Conservation (phyloP, 2,797 vertebrate species). For the Scomberomorus guttatus region DNA sequence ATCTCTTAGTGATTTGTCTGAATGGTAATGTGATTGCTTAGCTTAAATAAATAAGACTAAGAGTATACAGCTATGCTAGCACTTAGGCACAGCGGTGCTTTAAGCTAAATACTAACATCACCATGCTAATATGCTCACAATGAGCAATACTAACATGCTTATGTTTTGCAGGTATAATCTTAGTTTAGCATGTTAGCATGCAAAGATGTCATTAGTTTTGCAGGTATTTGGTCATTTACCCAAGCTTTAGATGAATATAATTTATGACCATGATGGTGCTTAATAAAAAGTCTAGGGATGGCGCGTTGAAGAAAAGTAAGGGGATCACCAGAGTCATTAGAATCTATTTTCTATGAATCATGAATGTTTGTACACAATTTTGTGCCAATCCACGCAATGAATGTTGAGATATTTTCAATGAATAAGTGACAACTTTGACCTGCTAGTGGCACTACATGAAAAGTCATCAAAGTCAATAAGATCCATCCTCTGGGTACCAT, state of each 20-base stretch:
- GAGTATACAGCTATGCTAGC: not conserved
- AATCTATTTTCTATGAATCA: not conserved
- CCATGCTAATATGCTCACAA: not conserved
- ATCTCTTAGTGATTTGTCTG: not conserved
- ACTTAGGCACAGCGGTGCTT: not conserved
- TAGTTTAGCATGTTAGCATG: no score
- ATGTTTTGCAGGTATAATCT: not conserved
- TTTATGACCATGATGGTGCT: not conserved
- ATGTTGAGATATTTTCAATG: conserved; percentile 3
- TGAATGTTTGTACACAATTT: not conserved
- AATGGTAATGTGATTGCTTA: not conserved
- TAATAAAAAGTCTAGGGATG: not conserved
- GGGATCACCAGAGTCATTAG: not conserved
- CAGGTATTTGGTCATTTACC: not conserved
- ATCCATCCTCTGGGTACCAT: conserved; percentile 5
- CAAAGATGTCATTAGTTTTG: not conserved
- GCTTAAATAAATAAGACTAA: no score
- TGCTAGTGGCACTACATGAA: not conserved
- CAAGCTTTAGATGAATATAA: no score
- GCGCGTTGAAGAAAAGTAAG: not conserved
- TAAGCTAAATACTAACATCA: no score
- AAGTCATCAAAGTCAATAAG: not conserved
- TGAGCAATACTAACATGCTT: not conserved
- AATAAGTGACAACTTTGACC: not conserved
- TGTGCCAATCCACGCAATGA: not conserved